Evolutionary conservation across 2,888 invertebrate species (phyloP).

Genomic region (Drymonia ruficornis): DNA sequence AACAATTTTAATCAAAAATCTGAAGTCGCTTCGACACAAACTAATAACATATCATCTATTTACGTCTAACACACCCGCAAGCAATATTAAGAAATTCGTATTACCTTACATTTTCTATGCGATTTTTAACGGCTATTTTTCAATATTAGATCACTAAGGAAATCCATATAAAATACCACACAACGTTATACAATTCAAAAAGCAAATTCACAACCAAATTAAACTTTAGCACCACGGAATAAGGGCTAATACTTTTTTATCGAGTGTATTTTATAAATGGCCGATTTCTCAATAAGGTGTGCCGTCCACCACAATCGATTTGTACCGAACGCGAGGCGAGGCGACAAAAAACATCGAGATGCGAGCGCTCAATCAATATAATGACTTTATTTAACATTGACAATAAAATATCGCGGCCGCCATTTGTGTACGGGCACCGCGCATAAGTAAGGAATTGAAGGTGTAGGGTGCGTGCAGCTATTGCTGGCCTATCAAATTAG

Average conservation of each 20-base stretch:
- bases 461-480: conserved; percentile 40
- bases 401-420: conserved; percentile 77
- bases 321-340: conserved; percentile 60
- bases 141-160: conserved; percentile 44
- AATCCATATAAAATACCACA: conserved; percentile 6
- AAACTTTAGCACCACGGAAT: neutral
- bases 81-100: conserved; percentile 56
- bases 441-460: conserved; percentile 56
- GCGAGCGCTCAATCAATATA: conserved; percentile 79
- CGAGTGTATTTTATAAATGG: conserved; percentile 14
- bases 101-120: conserved; percentile 53
- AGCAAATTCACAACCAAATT: neutral
- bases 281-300: conserved; percentile 63
- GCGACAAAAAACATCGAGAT: conserved; percentile 50
- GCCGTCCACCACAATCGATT: conserved; percentile 75
- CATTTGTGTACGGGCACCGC: conserved; percentile 62
- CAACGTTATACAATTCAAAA: neutral
- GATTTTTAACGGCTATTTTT: conserved; percentile 72
- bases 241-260: neutral
- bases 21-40: conserved; percentile 21
- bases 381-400: conserved; percentile 84
- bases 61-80: conserved; percentile 51
- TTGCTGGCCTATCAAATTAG: conserved; percentile 14
- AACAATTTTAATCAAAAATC: conserved; percentile 18
- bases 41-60: conserved; percentile 42